A percentile compares a stretch with the other conserved stretches of the same genome.
Evolutionary conservation across 2,113 vertebrate species (phyloP).

Genomic region (Caracal caracal): DNA sequence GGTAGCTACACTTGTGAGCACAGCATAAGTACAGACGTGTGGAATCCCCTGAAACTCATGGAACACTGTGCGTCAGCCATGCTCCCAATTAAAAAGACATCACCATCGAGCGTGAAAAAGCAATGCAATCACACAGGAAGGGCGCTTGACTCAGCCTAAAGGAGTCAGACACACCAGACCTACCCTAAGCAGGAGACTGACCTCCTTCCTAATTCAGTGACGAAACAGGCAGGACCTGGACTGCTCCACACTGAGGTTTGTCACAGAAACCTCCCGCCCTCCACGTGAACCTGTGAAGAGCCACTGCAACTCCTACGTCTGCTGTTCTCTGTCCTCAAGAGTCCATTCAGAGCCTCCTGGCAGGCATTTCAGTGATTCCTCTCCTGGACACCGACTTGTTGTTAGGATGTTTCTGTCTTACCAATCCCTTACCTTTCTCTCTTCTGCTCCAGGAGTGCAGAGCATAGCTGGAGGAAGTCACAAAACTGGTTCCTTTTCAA

Average conservation of each 20-base stretch:
- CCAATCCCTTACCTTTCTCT: neutral
- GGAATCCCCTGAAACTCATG: neutral
- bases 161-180: neutral
- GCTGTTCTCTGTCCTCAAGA: neutral
- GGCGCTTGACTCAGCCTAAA: neutral
- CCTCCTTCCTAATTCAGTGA: neutral
- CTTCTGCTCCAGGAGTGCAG: neutral
- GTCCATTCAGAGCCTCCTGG: neutral
- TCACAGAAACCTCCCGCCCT: neutral
- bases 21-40: neutral
- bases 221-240: neutral
- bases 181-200: neutral
- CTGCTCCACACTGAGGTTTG: neutral
- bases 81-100: neutral
- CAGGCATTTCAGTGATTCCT: neutral
- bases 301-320: neutral
- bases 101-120: neutral
- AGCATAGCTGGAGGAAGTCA: neutral
- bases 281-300: neutral
- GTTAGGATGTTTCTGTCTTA: neutral
- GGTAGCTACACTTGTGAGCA: neutral
- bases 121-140: neutral
- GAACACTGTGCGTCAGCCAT: no score
- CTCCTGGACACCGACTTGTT: neutral
- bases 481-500: neutral